Evolutionary conservation across 1,140 invertebrate genomes (phyloP), one percentile per base, ranked within the genome.

Genomic region (Eurosta solidaginis): DNA sequence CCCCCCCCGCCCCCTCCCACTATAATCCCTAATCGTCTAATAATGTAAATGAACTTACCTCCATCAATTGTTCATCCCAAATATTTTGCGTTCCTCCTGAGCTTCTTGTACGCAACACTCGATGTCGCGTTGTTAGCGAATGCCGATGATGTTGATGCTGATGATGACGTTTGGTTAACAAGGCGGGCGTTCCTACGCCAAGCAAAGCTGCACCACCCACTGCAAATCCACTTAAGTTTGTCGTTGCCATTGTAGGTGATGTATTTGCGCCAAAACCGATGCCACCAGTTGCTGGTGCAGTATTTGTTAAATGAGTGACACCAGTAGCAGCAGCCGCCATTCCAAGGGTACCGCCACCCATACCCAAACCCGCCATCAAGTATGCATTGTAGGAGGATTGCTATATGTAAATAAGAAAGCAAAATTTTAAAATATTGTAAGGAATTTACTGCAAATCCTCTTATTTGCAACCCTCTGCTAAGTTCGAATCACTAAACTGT

Each of bases 61-160:
- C 89, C 81, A 89, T 82, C 82, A 89, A 84, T 47, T 88, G 84
- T 75, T 90, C 89, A 79, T 90, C 89, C 81, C 87, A 89, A 25
- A 87, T 82, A 59, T 88, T 87, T 9, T 88, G 85, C 9, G 81
- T 81, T 14, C 82, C 86, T 33, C 86, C 85, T 54, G 86, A 86
- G 50, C 86, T 88, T 52, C 86, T 80, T 25, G 86, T 87, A 5
- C 86, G 81, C 59, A 87, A 59, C 47, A 88, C 85, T 14, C 85
- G 83, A 76, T 87, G 84, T 74, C 86, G 76, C 47, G 85, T 84
- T 78, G 86, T 86, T 77, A 86, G 77, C 77, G 86, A 87, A 68
- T 87, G 86, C 12, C 86, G 83, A 79, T 87, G 86, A 68, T 86
- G 84, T 25, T 85, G 83, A 14, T 79, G 81, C 14, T 80, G 82